phyloP scores from a whole-genome alignment of 2,888 invertebrate genomes.

The Perdita meconis region DNA sequence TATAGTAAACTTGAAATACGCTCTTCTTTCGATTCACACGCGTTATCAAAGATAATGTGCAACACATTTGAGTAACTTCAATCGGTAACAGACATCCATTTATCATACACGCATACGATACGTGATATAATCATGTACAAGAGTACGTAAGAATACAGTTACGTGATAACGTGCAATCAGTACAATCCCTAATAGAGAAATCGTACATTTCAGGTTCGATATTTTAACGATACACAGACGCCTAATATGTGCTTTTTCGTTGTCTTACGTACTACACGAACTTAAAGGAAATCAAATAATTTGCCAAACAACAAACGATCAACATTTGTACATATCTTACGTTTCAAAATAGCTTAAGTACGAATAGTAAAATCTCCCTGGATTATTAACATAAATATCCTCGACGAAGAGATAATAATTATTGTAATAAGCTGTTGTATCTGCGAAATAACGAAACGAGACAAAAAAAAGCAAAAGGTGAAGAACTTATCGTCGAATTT shows the following conservation, averaged over 20 bases:
- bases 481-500: slow-evolving; percentile 46
- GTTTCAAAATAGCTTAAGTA: slow-evolving; percentile 38
- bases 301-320: slow-evolving; percentile 31
- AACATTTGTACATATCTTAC: slow-evolving; percentile 51
- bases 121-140: slow-evolving; percentile 27
- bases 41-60: slow-evolving; percentile 3
- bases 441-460: slow-evolving; percentile 34
- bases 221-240: slow-evolving; percentile 30
- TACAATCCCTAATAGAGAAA: slow-evolving; percentile 38
- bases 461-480: slow-evolving; percentile 16
- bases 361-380: slow-evolving; percentile 25
- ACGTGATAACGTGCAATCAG: slow-evolving; percentile 16
- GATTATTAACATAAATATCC: slow-evolving; percentile 29
- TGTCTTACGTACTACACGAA: slow-evolving; percentile 20
- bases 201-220: slow-evolving; percentile 41
- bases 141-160: slow-evolving; percentile 25
- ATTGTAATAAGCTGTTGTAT: slow-evolving; percentile 55
- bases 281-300: background rate
- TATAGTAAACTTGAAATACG: slow-evolving; percentile 16
- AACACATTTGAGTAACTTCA: slow-evolving; percentile 5
- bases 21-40: slow-evolving; percentile 29
- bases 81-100: slow-evolving; percentile 11
- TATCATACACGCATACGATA: slow-evolving; percentile 27
- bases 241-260: slow-evolving; percentile 39
- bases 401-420: slow-evolving; percentile 42